Conservation (phyloP, 2,113 vertebrate genomes). For the Himantopus leucocephalus region DNA sequence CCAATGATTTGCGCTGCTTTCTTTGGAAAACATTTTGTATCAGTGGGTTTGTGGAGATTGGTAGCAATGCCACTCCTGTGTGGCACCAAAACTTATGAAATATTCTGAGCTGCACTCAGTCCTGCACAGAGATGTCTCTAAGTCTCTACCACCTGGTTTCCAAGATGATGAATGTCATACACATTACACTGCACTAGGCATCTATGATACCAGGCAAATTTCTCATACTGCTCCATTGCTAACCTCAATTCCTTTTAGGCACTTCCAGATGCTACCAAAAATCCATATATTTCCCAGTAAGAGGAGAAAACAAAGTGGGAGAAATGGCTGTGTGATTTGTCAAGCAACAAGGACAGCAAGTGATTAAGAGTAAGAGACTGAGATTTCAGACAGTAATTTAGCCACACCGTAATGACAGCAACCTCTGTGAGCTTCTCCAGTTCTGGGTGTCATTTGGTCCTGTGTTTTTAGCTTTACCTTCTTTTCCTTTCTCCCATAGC, state of each 20-base stretch:
- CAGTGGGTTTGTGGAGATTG: neutral
- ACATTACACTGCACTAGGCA: neutral
- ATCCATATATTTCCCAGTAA: neutral
- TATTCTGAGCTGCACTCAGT: neutral
- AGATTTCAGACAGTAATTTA: neutral
- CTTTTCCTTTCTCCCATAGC: neutral
- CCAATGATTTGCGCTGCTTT: neutral
- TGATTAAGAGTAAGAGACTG: neutral
- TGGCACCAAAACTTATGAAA: neutral
- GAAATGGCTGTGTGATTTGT: neutral
- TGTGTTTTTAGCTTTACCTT: neutral
- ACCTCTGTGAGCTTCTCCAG: neutral
- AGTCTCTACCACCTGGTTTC: neutral
- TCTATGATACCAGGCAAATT: neutral
- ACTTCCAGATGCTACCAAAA: neutral
- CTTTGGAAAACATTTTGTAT: neutral
- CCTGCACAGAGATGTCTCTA: neutral
- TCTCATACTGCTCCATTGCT: neutral
- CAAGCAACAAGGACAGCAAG: neutral
- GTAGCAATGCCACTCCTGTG: fast-evolving
- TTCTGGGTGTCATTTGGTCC: neutral
- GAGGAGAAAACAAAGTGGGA: neutral
- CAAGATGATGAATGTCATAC: neutral
- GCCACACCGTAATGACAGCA: neutral
- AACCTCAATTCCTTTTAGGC: neutral